Conservation (phyloP, 2,797 vertebrate species). For the Podarcis lilfordi region DNA sequence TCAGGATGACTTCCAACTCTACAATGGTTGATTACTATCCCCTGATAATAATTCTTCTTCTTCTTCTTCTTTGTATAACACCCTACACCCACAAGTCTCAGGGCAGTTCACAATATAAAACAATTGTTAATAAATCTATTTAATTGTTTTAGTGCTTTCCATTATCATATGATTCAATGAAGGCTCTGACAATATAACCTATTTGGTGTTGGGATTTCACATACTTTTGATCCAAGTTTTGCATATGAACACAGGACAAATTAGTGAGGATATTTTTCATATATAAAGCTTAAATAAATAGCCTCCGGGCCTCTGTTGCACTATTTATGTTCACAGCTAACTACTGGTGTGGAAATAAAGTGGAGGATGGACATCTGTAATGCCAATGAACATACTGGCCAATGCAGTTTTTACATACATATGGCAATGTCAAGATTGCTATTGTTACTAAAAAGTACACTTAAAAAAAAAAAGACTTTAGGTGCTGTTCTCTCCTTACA, state of each 20-base stretch:
- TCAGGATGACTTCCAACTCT: too few relatives aligned
- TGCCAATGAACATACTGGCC: background rate
- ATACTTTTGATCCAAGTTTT: background rate
- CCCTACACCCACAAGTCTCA: too few relatives aligned
- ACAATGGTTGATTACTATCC: background rate
- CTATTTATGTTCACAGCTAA: background rate
- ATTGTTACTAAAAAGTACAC: background rate
- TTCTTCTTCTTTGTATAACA: too few relatives aligned
- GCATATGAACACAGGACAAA: background rate
- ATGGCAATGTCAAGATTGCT: background rate
- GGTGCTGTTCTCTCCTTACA: constrained; percentile 54
- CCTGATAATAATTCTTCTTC: too few relatives aligned
- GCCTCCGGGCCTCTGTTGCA: background rate
- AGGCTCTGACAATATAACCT: background rate
- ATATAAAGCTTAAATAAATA: background rate
- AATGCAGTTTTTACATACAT: background rate
- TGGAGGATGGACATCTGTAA: background rate
- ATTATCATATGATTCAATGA: background rate
- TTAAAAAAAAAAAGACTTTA: background rate
- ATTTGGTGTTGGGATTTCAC: background rate
- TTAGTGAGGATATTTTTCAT: background rate
- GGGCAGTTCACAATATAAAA: background rate
- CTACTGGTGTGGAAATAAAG: background rate
- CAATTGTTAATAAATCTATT: background rate
- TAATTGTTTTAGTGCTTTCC: background rate